Evolutionary conservation across 2,797 vertebrate genomes (phyloP).

Genomic region (Artibeus lituratus): DNA sequence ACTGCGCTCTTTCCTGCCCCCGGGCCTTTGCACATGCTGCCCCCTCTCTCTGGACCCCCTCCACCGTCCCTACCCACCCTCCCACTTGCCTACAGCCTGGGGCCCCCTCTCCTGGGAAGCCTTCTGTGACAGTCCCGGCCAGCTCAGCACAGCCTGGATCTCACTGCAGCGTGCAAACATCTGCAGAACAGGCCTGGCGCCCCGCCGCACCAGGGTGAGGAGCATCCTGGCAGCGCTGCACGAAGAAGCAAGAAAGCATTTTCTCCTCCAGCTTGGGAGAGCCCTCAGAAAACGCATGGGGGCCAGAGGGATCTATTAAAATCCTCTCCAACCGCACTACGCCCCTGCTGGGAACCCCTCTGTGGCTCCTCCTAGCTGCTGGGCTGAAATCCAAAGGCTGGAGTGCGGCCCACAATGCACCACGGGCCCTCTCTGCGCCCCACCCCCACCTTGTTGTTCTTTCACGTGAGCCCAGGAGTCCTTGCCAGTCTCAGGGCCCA

Average conservation of each 20-base stretch:
- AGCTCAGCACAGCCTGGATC: neutral
- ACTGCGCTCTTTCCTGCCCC: neutral
- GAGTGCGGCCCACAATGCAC: neutral
- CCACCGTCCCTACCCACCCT: neutral
- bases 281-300: neutral
- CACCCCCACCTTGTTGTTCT: neutral
- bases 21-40: neutral
- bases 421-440: neutral
- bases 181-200: neutral
- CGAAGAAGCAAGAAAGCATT: neutral
- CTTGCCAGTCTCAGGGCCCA: neutral
- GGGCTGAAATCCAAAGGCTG: constrained; percentile 18
- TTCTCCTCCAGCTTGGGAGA: neutral
- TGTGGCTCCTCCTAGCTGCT: neutral
- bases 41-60: neutral
- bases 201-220: neutral
- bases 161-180: neutral
- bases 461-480: neutral
- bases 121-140: neutral
- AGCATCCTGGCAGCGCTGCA: rapidly evolving
- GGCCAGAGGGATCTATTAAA: neutral
- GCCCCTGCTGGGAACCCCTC: neutral
- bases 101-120: neutral
- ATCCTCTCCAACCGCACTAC: neutral
- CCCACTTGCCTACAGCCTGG: neutral